Conservation (phyloP, 2,888 invertebrate species). For the Lampropteryx suffumata region DNA sequence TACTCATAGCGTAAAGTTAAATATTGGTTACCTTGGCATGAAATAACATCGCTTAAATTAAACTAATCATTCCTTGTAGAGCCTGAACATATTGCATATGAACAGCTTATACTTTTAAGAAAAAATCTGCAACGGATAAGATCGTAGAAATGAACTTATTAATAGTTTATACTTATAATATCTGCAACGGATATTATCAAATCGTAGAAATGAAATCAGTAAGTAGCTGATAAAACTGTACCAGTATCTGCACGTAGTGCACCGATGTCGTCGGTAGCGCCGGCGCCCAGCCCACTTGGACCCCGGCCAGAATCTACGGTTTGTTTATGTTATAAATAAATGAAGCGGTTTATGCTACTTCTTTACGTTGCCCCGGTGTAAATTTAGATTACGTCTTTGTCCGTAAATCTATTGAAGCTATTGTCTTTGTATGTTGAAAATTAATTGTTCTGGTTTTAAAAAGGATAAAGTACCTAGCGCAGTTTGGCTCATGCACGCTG, state of each 20-base stretch:
- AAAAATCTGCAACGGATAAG: slow-evolving; percentile 2
- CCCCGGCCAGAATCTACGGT: slow-evolving; percentile 63
- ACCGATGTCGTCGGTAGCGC: slow-evolving; percentile 56
- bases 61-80: not conserved
- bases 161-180: too few species aligned
- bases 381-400: slow-evolving; percentile 20
- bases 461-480: too few species aligned
- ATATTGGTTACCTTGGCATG: too few species aligned
- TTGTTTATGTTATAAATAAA: slow-evolving; percentile 78
- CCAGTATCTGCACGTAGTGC: slow-evolving; percentile 53
- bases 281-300: slow-evolving; percentile 74
- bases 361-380: slow-evolving; percentile 18
- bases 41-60: too few species aligned
- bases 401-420: slow-evolving; percentile 11
- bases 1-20: too few species aligned
- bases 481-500: not conserved
- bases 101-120: not conserved
- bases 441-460: slow-evolving; percentile 2
- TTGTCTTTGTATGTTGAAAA: slow-evolving; percentile 13
- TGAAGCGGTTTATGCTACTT: slow-evolving; percentile 23
- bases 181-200: slow-evolving; percentile 5
- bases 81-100: not conserved
- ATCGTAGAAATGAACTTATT: slow-evolving; percentile 39
- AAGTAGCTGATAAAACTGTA: slow-evolving; percentile 56
- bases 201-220: slow-evolving; percentile 39